Evolutionary conservation across 1,140 invertebrate species (phyloP), one percentile per base, ranked within the genome.

Genomic region (Dendroctonus valens): DNA sequence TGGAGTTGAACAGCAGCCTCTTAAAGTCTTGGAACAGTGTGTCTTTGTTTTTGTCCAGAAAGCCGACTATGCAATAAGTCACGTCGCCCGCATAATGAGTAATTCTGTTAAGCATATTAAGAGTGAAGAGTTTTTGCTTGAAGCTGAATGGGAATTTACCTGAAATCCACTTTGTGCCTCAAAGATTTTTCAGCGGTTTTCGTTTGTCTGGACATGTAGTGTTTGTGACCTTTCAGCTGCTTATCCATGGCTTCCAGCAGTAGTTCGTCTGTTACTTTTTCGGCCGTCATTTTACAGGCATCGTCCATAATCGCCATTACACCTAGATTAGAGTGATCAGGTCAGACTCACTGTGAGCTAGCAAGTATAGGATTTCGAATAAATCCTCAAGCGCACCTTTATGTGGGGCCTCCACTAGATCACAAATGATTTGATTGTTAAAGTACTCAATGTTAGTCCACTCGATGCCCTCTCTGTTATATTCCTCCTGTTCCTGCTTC

Each of bases 401-500:
- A 77, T 93, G 93, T 41, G 87, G 86, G 70, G 91, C 87, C 76
- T 98, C 95, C 6, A 97, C 91, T 12, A 97, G 82, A 74, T 97
- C 93, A 80, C 94, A 97, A 75, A 98, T 97, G 80, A 92, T 83
- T 83, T 91, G 92, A 86, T 90, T 97, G 84, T 87, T 96, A 78
- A 97, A 97, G 80, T 95, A 97, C 49, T 95, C 87, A 67, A 97
- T 87, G 69, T 89, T 89, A 67, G 91, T 85, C 93, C 94, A 97
- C 65, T 90, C 87, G 73, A 97, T 97, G 48, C 94, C 94, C 80
- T 98, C 96, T 39, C 87, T 85, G 68, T 87, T 85, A 74, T 98
- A 98, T 76, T 98, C 96, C 78, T 97, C 94, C 76, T 98, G 95
- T 77, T 98, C 94, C 79, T 97, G 94, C 76, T 96, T 96, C 48